These are phyloP conservation scores for Chrysolophus pictus DNA, from an alignment of 2,797 vertebrate genomes.

Conservation along the genomic window DNA sequence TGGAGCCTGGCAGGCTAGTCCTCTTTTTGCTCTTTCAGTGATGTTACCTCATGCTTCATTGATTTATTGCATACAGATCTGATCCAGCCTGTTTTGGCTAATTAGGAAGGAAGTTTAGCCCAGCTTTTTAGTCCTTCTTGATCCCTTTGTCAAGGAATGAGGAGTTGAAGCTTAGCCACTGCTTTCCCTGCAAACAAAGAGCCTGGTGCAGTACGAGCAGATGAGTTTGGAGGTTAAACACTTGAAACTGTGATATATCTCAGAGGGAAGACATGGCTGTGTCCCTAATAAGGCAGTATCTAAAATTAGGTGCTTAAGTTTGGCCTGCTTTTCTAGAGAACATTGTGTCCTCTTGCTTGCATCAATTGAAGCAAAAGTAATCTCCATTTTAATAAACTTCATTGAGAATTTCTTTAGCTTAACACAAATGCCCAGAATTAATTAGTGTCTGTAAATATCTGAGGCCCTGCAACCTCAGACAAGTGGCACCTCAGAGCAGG, in stretches of 20 bases:
- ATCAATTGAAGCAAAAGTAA: background rate
- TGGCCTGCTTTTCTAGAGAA: slow-evolving; percentile 50
- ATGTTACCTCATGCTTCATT: background rate
- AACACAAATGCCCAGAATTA: background rate
- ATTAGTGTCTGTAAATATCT: background rate
- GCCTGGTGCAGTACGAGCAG: background rate
- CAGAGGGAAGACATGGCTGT: background rate
- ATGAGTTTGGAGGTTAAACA: slow-evolving; percentile 6
- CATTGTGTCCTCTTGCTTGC: background rate
- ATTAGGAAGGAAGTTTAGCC: background rate
- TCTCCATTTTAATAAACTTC: background rate
- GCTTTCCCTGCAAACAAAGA: background rate
- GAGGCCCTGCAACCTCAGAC: background rate
- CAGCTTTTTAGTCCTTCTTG: background rate
- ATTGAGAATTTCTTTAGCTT: background rate
- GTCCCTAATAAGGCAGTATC: background rate
- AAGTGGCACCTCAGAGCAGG: rapidly evolving
- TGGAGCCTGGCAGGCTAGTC: background rate
- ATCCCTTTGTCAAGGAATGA: background rate
- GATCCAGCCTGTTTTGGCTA: background rate
- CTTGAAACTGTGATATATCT: background rate
- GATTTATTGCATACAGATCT: background rate
- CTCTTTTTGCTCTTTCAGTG: background rate
- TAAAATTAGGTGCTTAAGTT: slow-evolving; percentile 39
- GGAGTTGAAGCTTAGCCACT: background rate